Evolutionary conservation across 2,113 vertebrate genomes (phyloP), one percentile per base, ranked within the genome.

Genomic region (Pyrgilauda ruficollis): DNA sequence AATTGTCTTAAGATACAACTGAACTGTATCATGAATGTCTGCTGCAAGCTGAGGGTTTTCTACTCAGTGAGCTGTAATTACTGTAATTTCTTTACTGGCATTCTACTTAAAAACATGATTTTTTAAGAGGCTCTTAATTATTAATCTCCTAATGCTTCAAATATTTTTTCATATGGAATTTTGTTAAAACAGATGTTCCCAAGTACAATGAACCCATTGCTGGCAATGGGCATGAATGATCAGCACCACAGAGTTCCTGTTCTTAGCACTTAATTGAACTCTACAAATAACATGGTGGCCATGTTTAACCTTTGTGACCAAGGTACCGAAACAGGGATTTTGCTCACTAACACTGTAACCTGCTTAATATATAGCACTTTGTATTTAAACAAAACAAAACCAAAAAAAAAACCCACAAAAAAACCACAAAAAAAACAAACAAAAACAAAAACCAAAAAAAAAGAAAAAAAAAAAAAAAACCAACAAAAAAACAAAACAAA

Each of bases 361-460:
- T 97, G 96, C 96, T 98, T 67, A 84, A 96, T 97, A 96, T 98
- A 97, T 96, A 97, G 98, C 98, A 98, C 98, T 98, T 98, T 98
- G 98, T 98, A 98, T 98, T 98, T 97, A 97, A 98, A 96, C 89
- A 92, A 83, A 89, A 90, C 19, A 76, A 78, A 80, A 79, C 5
- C 9, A 92, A 77, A 78, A 84, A n/a, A n/a, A n/a, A n/a, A n/a
- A n/a, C n/a, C n/a, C n/a, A n/a, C n/a, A n/a, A n/a, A n/a, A n/a
- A n/a, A n/a, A n/a, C n/a, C n/a, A n/a, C n/a, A n/a, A n/a, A n/a
- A n/a, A n/a, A n/a, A n/a, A n/a, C n/a, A n/a, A n/a, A n/a, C n/a
- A n/a, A n/a, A n/a, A n/a, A n/a, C n/a, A n/a, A n/a, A n/a, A n/a
- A n/a, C n/a, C 12, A 50, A 24, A 14, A 27, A 15, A 30, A 56